Evolutionary conservation across 1,140 invertebrate genomes (phyloP), one percentile per base, ranked within the genome.

Genomic region (Bombus confusus): DNA sequence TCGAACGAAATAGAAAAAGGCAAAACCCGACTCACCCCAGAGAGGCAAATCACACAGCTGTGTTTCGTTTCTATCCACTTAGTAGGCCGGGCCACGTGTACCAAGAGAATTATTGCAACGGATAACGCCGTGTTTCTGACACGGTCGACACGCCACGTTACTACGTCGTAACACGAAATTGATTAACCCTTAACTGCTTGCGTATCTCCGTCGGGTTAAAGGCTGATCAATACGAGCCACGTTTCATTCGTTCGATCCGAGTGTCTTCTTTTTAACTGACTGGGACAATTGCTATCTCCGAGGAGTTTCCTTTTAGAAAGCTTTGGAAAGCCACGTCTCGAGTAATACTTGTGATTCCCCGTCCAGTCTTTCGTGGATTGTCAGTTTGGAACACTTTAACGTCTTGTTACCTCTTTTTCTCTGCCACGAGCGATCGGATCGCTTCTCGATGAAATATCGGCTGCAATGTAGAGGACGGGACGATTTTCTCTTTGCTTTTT

Each of bases 151-250:
- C 59, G 74, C 64, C 74, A 68, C 62, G 82, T 78, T 78, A 57
- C 82, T 71, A 69, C 43, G 82, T 83, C 75, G 74, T 78, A 83
- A 81, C 71, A 66, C 57, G 71, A 74, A 85, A 85, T 85, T 85
- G 78, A 85, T 85, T 81, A 81, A 59, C 71, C 71, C 79, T 85
- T 81, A 85, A 85, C 84, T 68, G 71, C n/a, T 76, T 59, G 74
- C 64, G 71, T 82, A 64, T 22, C 34, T 22, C 9, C 34, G 28
- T 34, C 25, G 6, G 47, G 37, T 28, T 28, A 34, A 43, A 66
- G 37, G 28, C 47, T 69, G 64, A 83, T 83, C 82, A 59, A 83
- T 83, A 78, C 64, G 12, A 34, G 62, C 39, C 62, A n/a, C 5
- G 47, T 83, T 66, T 78, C 74, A 59, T 83, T 77, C 81, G 28